Evolutionary conservation across 2,797 vertebrate genomes (phyloP).

Genomic region (Sebastes kiyomatsui): DNA sequence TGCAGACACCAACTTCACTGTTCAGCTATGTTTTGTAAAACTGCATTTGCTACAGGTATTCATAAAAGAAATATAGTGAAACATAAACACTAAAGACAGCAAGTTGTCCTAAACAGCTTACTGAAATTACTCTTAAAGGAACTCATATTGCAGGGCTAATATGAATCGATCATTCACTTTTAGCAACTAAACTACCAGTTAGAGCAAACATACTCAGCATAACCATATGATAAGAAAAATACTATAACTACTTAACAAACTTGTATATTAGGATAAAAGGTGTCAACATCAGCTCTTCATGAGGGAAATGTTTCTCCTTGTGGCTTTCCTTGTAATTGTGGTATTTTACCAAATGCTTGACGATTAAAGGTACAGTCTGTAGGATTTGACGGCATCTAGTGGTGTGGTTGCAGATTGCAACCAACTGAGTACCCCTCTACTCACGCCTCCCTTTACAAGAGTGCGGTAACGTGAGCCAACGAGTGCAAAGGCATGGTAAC

Average conservation of each 20-base stretch:
- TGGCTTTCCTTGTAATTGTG: not conserved
- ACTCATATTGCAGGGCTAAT: not conserved
- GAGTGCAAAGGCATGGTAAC: too few relatives aligned
- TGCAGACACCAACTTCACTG: not conserved
- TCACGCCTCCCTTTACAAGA: too few relatives aligned
- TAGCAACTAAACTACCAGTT: not conserved
- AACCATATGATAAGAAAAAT: not conserved
- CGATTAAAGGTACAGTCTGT: too few relatives aligned
- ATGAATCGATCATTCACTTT: not conserved
- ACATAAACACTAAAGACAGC: not conserved
- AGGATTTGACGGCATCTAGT: too few relatives aligned
- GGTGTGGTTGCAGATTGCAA: too few relatives aligned
- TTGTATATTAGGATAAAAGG: not conserved
- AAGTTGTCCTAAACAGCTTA: not conserved
- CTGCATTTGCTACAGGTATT: not conserved
- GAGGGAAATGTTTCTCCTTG: not conserved
- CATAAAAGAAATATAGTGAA: not conserved
- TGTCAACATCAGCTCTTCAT: not conserved
- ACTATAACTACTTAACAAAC: not conserved
- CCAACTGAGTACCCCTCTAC: too few relatives aligned
- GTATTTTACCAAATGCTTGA: not conserved
- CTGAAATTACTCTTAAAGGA: not conserved
- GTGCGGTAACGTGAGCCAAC: too few relatives aligned
- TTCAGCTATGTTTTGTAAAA: not conserved
- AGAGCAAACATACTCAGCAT: not conserved